Percentiles rank a stretch among this genome's conserved stretches.
Evolutionary conservation across 30 jellyfish, hydroid and myxozoan species (phyloP).

Genomic region (Pseudorhiza aurosa): DNA sequence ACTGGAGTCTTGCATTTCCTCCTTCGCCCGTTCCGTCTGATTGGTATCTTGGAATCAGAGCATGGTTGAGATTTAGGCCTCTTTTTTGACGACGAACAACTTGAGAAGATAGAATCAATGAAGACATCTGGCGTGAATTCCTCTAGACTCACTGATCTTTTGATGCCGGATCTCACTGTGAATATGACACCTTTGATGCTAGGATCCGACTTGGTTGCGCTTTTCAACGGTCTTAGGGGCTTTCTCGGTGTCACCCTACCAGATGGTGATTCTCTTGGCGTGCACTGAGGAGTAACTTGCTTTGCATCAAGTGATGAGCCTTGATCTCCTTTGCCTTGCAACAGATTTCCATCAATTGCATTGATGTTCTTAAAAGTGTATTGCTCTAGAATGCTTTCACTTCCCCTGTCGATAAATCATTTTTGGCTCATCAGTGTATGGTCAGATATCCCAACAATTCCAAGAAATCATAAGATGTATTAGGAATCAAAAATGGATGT

Average conservation of each 20-base stretch:
- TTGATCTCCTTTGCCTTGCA: background rate
- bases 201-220: constrained; percentile 78
- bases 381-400: constrained; percentile 5
- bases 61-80: constrained; percentile 70
- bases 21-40: constrained; percentile 56
- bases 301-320: background rate
- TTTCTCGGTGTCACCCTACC: constrained; percentile 78
- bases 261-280: constrained; percentile 47
- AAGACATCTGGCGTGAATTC: constrained; percentile 66
- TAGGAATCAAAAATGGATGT: too few relatives aligned
- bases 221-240: constrained; percentile 76
- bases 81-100: constrained; percentile 35
- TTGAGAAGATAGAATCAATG: constrained; percentile 57
- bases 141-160: constrained; percentile 59
- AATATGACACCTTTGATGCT: constrained; percentile 70
- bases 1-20: constrained; percentile 76
- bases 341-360: background rate
- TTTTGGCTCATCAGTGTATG: too few relatives aligned
- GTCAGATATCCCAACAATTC: too few relatives aligned
- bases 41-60: constrained; percentile 57
- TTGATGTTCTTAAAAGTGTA: constrained; percentile 46
- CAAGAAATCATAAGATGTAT: too few relatives aligned
- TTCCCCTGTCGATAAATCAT: constrained; percentile 29
- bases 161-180: constrained; percentile 70
- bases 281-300: constrained; percentile 34